Evolutionary conservation across 92 coral and sea anemone genomes (phyloP), one percentile per base, ranked within the genome.

Genomic region (Epizoanthus illoricatus): DNA sequence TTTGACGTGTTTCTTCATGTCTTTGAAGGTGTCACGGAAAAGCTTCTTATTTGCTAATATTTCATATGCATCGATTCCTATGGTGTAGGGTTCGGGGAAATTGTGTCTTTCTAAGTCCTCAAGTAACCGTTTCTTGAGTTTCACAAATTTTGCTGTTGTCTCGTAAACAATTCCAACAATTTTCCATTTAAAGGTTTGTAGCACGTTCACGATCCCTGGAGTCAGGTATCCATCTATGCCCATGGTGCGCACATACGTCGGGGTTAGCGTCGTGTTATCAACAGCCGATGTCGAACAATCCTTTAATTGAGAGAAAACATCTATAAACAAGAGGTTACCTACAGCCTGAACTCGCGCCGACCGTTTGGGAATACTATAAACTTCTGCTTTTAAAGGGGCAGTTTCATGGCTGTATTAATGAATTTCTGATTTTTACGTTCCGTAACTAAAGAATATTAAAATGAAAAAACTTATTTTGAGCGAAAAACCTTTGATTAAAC

Each of bases 181-280:
- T 41, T 45, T 15, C 82, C 82, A 78, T 19, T 64, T 42, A 15
- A 78, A 78, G 17, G 45, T 78, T 47, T 23, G 33, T 15, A 78
- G 43, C 20, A 78, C 71, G 20, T 9, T 52, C 65, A 63, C 10
- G 45, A 78, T 63, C 17, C 71, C 82, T 19, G 82, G 82, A 42
- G 61, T 78, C 19, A 78, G 62, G 60, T 78, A 59, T 28, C 61
- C 82, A 21, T 78, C 82, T 5, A 63, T 36, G 0, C 82, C 82
- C 39, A 42, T 54, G 2, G 71, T 42, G 42, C 82, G 82, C n/a
- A 78, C 55, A 15, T 59, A 78, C 16, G 82, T 78, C 4, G 82
- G 82, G 20, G 82, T 43, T 7, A 78, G 49, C 72, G 3, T 13
- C 17, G 15, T 63, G 11, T 61, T 23, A 47, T 78, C 82, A 17